Base-by-base conservation (phyloP, 2,113 vertebrate species). In the Pitta sordida region DNA sequence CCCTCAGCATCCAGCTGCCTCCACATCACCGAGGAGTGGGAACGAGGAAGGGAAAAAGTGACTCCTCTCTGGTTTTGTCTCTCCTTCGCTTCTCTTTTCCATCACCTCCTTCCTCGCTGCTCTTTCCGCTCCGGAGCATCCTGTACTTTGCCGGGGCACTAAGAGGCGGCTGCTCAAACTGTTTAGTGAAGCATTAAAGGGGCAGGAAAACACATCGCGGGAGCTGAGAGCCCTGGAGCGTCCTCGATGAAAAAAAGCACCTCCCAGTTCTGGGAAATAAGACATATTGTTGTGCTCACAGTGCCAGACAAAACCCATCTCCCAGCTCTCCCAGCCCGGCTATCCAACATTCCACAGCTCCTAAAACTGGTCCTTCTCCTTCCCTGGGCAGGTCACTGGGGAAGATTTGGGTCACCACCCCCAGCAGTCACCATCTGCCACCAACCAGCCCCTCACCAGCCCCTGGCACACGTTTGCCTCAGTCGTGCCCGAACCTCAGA, bases 151-250 rank as follows among this genome's bases (percentile, higher is more conserved):
- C 86, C 22, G 92, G 94, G 94, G 92, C 88, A 94, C 93, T 94
- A 96, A 78, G 92, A 94, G 73, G 91, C 88, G 16, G 77, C 91
- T 71, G 84, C 96, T 96, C 92, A 91, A 67, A 58, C 94, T 87
- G 92, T 86, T 86, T 93, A 90, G 94, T 86, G 95, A 90, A 96
- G 95, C 94, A 92, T 95, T 95, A 96, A 96, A 96, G 94, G 92
- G 91, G 56, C 95, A 92, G 30, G 83, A 94, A 95, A 96, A 94
- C 70, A 23, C 76, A 41, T 39, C 39, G 76, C 58, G 37, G 87
- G 81, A 41, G 13, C 86, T 77, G 86, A 90, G 67, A 84, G 88
- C 95, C 95, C 95, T 41, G 83, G 65, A 93, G 92, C 95, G 70
- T 86, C 86, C 69, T 74, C 37, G 5, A 82, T 82, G 67, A 34